Evolutionary conservation across 2,797 vertebrate species (phyloP).

Genomic region (Delichon dasypus): DNA sequence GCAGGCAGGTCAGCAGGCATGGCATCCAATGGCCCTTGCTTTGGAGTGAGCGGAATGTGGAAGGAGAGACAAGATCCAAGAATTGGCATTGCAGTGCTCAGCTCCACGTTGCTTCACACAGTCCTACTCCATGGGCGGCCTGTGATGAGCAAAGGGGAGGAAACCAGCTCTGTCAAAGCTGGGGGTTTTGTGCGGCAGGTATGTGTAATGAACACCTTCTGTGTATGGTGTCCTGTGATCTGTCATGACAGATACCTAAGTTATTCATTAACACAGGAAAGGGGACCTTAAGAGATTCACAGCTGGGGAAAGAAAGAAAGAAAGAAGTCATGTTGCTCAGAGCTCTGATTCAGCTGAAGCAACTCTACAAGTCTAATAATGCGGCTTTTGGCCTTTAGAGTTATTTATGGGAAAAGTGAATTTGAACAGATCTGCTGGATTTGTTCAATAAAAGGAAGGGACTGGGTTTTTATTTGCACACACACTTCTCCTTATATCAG

Average conservation of each 20-base stretch:
- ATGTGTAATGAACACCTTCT: not conserved
- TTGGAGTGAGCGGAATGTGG: not conserved
- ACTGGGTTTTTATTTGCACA: not conserved
- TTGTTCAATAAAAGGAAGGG: not conserved
- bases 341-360: not conserved
- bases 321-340: not conserved
- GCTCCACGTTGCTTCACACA: not conserved
- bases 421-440: not conserved
- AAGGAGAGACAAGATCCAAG: not conserved
- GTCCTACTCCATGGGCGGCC: not conserved
- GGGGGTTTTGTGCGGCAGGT: not conserved
- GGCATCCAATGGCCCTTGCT: not conserved
- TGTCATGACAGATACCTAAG: not conserved
- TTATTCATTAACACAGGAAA: not conserved
- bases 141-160: not conserved
- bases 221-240: not conserved
- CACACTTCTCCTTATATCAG: not conserved
- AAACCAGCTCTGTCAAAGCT: not conserved
- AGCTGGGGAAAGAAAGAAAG: not conserved
- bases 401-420: not conserved
- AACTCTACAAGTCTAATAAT: constrained; percentile 13
- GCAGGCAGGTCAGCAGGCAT: not conserved
- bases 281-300: not conserved
- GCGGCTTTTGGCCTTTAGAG: not conserved
- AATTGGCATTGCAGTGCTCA: not conserved